Evolutionary conservation across 1,140 invertebrate genomes (phyloP).

Genomic region (Apis florea): DNA sequence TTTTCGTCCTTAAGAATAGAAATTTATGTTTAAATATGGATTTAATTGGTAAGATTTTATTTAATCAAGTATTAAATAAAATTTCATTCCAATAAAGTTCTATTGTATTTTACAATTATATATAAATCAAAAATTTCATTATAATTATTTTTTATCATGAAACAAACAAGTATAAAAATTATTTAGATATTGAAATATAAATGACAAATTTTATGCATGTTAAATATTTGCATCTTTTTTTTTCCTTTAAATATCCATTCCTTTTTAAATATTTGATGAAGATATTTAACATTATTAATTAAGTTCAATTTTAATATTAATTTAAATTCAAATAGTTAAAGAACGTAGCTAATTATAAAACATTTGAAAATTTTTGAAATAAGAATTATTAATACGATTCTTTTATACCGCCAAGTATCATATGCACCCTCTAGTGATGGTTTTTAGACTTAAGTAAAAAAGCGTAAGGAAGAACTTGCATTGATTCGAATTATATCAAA

Average conservation of each 20-base stretch:
- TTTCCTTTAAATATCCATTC: not conserved
- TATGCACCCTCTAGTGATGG: not conserved
- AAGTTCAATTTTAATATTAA: not conserved
- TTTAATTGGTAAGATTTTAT: too few relatives aligned
- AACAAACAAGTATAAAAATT: not conserved
- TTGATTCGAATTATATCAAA: not conserved
- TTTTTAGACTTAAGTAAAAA: not conserved
- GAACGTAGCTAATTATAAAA: not conserved
- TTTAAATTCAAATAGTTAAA: not conserved
- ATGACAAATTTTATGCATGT: not conserved
- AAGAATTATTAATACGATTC: not conserved
- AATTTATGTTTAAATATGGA: too few relatives aligned
- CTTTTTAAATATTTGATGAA: not conserved
- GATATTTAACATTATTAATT: not conserved
- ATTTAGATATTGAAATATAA: not conserved
- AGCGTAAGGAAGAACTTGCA: not conserved
- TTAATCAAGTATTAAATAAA: too few relatives aligned
- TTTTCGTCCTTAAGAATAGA: too few relatives aligned
- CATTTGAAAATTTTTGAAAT: not conserved
- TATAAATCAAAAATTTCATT: not conserved
- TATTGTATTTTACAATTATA: not conserved
- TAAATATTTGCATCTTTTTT: not conserved
- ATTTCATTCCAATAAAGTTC: too few relatives aligned
- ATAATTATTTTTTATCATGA: not conserved
- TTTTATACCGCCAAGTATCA: not conserved